Evolutionary conservation across 1,140 invertebrate species (phyloP).

Genomic region (Tribolium madens): DNA sequence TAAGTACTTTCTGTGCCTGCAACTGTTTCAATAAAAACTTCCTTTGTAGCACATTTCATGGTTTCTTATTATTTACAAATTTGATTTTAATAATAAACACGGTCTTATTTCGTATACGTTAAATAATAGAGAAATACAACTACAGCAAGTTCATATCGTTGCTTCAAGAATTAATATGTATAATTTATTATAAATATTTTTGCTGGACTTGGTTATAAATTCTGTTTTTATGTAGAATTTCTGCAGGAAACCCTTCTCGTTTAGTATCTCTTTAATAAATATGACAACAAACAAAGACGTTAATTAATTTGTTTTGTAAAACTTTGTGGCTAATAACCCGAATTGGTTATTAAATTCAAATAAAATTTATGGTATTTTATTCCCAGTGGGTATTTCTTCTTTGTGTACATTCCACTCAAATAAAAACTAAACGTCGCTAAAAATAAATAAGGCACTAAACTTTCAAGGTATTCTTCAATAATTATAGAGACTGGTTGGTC

Average conservation of each 20-base stretch:
- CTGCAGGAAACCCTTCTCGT: neutral
- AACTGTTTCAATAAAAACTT: neutral
- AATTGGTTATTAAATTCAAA: neutral
- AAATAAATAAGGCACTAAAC: constrained; percentile 47
- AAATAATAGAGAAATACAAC: too few relatives aligned
- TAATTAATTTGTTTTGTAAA: neutral
- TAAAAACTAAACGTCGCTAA: constrained; percentile 27
- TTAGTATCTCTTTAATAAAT: neutral
- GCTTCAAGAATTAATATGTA: too few relatives aligned
- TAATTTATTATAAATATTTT: too few relatives aligned
- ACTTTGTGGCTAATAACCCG: neutral
- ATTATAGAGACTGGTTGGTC: constrained; percentile 2
- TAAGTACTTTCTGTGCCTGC: neutral
- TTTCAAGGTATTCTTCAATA: constrained; percentile 48
- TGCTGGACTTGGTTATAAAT: too few relatives aligned
- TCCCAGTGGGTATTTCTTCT: constrained; percentile 17
- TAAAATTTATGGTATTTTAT: constrained; percentile 11
- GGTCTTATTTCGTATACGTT: too few relatives aligned
- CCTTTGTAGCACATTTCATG: neutral
- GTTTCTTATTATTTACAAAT: too few relatives aligned
- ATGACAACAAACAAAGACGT: neutral
- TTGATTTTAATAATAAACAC: too few relatives aligned
- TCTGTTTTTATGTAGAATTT: too few relatives aligned
- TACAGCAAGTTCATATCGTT: too few relatives aligned
- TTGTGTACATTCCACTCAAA: constrained; percentile 21